Conservation (phyloP, 1,140 invertebrate species). For the Trachymyrmex septentrionalis region DNA sequence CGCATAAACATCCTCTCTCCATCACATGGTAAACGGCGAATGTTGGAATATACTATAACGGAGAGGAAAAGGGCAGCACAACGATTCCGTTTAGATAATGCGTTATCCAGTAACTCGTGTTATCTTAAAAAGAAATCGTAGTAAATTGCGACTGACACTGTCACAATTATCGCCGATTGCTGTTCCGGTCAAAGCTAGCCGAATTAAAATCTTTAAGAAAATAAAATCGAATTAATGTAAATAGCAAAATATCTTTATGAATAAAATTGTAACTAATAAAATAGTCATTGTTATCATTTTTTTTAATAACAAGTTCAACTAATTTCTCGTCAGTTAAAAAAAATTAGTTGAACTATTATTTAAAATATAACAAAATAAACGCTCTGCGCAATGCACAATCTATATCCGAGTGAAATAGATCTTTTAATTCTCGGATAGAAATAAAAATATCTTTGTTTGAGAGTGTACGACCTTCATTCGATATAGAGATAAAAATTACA, state of each 20-base stretch:
- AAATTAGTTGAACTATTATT: not conserved
- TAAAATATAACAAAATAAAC: not conserved
- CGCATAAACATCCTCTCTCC: conserved; percentile 68
- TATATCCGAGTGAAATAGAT: not conserved
- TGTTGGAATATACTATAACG: not conserved
- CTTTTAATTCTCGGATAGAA: not conserved
- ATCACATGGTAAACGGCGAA: not conserved
- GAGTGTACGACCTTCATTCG: no score
- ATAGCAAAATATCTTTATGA: not conserved
- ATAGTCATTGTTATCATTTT: no score
- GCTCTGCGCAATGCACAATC: not conserved
- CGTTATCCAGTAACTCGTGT: conserved; percentile 14
- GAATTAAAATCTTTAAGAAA: conserved; percentile 2
- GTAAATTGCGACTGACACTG: not conserved
- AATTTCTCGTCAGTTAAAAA: not conserved
- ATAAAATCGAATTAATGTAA: not conserved
- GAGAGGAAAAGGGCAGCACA: conserved; percentile 48
- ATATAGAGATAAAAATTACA: not conserved
- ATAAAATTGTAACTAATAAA: not conserved
- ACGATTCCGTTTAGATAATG: conserved; percentile 56
- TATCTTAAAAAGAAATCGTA: conserved; percentile 15
- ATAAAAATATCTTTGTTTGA: not conserved
- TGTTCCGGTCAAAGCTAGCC: not conserved
- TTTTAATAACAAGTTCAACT: not conserved
- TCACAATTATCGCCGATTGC: not conserved